Evolutionary conservation across 1,140 invertebrate genomes (phyloP).

Genomic region (Trichomalopsis sarcophagae): DNA sequence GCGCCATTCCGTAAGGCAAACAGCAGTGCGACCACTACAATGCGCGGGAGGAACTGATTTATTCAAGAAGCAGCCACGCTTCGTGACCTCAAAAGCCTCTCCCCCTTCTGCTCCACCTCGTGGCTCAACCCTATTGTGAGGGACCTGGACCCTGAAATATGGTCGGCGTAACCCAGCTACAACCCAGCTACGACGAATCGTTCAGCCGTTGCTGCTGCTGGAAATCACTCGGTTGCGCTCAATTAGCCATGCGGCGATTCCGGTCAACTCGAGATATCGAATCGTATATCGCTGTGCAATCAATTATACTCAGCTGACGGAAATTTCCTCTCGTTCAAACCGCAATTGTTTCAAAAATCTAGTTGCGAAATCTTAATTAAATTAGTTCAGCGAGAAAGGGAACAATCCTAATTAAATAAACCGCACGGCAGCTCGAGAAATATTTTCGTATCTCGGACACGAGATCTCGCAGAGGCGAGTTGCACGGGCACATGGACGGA

Average conservation of each 20-base stretch:
- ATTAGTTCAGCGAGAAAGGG: too few relatives aligned
- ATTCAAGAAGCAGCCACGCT: constrained; percentile 1
- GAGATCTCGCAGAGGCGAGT: too few relatives aligned
- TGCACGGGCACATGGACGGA: neutral
- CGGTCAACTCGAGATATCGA: too few relatives aligned
- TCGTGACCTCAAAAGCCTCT: constrained; percentile 1
- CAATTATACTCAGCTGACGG: too few relatives aligned
- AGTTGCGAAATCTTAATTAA: too few relatives aligned
- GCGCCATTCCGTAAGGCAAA: constrained; percentile 20
- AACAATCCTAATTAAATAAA: too few relatives aligned
- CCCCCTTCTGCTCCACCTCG: too few relatives aligned
- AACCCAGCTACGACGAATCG: neutral
- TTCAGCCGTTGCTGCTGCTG: neutral
- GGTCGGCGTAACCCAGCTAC: neutral
- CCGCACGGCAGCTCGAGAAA: too few relatives aligned
- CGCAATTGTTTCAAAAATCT: too few relatives aligned
- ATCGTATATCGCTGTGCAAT: too few relatives aligned
- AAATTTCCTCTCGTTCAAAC: too few relatives aligned
- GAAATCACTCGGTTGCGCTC: constrained; percentile 1
- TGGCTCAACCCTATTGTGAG: neutral
- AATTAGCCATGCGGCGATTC: neutral
- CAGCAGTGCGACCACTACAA: neutral
- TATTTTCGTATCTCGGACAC: too few relatives aligned
- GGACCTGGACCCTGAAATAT: neutral
- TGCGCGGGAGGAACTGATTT: constrained; percentile 15